These are phyloP conservation scores for Trissolcus japonicus DNA, from an alignment of 2,888 invertebrate species.

Conservation along the genomic window DNA sequence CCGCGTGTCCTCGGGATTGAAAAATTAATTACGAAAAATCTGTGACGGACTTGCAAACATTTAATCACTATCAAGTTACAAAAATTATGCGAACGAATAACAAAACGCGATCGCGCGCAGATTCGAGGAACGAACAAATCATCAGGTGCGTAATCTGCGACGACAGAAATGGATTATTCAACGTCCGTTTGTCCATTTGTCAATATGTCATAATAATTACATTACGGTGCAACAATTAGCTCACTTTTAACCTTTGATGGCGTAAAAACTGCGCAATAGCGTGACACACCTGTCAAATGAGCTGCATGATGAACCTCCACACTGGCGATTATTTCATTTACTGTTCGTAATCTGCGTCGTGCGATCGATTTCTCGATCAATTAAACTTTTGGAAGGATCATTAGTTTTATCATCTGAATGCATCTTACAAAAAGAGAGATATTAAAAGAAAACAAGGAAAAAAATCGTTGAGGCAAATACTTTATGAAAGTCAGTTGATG, in stretches of 20 bases:
- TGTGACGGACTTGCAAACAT: not conserved
- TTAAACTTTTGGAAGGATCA: not conserved
- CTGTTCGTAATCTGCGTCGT: conserved; percentile 30
- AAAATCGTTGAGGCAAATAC: too few species aligned
- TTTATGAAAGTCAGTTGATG: not conserved
- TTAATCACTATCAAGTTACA: conserved; percentile 11
- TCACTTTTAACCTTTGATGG: conserved; percentile 51
- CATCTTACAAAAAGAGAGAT: not conserved
- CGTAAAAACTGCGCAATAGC: conserved; percentile 50
- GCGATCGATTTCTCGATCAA: not conserved
- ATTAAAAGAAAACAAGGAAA: not conserved
- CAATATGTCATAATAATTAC: conserved; percentile 50
- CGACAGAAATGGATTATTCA: conserved; percentile 53
- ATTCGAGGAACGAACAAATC: conserved; percentile 43
- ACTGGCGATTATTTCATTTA: conserved; percentile 20
- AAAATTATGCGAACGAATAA: conserved; percentile 19
- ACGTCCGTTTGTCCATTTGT: conserved; percentile 44
- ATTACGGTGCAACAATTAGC: conserved; percentile 49
- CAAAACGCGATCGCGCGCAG: not conserved
- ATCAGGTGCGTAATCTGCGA: conserved; percentile 45
- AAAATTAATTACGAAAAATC: not conserved
- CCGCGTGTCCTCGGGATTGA: too few species aligned
- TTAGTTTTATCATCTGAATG: not conserved
- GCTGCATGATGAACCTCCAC: conserved; percentile 36
- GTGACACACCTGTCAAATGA: conserved; percentile 50